phyloP scores from a whole-genome alignment of 2,888 invertebrate genomes.

The Tetragonisca angustula region DNA sequence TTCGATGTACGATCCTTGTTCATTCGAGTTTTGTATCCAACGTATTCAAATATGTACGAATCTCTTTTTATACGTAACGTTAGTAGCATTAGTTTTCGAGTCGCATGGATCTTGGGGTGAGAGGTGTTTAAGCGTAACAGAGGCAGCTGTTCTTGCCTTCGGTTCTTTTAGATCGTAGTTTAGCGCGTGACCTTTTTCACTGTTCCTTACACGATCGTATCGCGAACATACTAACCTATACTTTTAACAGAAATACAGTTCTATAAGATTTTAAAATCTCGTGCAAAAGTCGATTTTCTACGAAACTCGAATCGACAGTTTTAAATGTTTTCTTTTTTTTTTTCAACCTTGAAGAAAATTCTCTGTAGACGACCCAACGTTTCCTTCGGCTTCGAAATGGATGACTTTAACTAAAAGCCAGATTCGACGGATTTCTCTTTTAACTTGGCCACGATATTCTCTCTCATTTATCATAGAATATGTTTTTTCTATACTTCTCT shows the following conservation, averaged over 20 bases:
- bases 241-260: background rate
- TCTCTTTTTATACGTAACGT: background rate
- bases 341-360: too few species aligned
- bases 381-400: background rate
- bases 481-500: conserved; percentile 46
- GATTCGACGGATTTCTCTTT: background rate
- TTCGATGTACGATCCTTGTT: background rate
- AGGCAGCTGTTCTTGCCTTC: conserved; percentile 38
- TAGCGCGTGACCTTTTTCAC: background rate
- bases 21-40: background rate
- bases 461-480: conserved; percentile 16
- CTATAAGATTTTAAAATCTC: background rate
- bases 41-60: conserved; percentile 36
- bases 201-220: conserved; percentile 45
- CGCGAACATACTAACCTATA: background rate
- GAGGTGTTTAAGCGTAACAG: conserved; percentile 9
- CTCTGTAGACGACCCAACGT: too few species aligned
- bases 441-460: background rate
- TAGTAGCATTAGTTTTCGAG: background rate
- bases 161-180: conserved; percentile 1
- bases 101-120: background rate
- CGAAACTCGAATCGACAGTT: too few species aligned
- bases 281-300: background rate
- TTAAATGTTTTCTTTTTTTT: too few species aligned
- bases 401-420: background rate